These are phyloP conservation scores for Ryuthela nishihirai DNA, from an alignment of 2,888 invertebrate species.

Conservation along the genomic window DNA sequence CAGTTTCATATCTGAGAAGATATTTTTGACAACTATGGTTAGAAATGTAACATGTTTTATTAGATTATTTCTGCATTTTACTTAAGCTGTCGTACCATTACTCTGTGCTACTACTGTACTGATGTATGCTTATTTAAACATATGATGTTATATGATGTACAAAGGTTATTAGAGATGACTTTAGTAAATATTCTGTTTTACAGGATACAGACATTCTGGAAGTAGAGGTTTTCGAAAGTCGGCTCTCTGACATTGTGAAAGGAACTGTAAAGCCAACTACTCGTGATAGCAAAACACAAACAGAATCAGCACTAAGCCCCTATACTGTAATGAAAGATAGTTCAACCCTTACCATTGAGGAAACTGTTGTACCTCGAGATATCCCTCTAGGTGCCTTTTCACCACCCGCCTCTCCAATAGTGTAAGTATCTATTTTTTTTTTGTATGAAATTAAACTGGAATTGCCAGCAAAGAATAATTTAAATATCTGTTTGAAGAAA, in stretches of 20 bases:
- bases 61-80: too few species aligned
- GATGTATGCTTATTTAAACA: too few species aligned
- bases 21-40: too few species aligned
- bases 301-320: conserved; percentile 41
- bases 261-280: conserved; percentile 61
- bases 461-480: neutral
- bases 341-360: conserved; percentile 35
- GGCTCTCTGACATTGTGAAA: conserved; percentile 74
- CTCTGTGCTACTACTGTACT: too few species aligned
- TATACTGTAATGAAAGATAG: conserved; percentile 40
- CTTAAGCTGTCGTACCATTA: too few species aligned
- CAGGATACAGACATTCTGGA: conserved; percentile 19
- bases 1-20: too few species aligned
- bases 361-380: conserved; percentile 23
- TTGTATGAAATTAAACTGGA: neutral
- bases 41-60: too few species aligned
- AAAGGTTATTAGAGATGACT: too few species aligned
- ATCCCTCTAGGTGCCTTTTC: conserved; percentile 55
- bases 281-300: conserved; percentile 45
- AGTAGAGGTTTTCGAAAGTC: conserved; percentile 44
- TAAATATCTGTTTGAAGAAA: too few species aligned
- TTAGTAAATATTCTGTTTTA: too few species aligned
- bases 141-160: too few species aligned
- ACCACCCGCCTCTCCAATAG: conserved; percentile 59
- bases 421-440: neutral